Conservation (phyloP, 1,140 invertebrate species). For the Hyphantria cunea region DNA sequence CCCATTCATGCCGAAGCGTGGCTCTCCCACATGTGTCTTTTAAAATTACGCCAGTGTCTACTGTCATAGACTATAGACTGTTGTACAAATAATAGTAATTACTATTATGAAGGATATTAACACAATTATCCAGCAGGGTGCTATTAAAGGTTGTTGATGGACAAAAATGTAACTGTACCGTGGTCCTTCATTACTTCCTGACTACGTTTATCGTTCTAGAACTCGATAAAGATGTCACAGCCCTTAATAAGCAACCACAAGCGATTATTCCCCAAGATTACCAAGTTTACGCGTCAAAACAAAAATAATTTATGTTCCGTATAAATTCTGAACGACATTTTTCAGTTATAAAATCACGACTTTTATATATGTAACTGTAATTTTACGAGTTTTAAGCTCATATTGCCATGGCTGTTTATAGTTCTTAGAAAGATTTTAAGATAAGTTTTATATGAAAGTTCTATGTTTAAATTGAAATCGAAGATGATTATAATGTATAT, state of each 20-base stretch:
- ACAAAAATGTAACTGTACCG: neutral
- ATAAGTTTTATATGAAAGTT: neutral
- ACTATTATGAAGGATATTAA: too few relatives aligned
- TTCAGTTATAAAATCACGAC: slow-evolving; percentile 12
- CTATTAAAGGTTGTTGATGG: too few relatives aligned
- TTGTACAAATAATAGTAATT: too few relatives aligned
- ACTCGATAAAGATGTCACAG: slow-evolving; percentile 72
- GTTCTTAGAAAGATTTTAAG: too few relatives aligned
- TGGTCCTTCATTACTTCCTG: slow-evolving; percentile 3
- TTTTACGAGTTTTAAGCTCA: slow-evolving; percentile 9
- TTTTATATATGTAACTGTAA: slow-evolving; percentile 7
- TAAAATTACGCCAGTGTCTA: too few relatives aligned
- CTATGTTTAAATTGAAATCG: neutral
- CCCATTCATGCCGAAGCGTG: too few relatives aligned
- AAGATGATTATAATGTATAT: too few relatives aligned
- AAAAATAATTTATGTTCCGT: slow-evolving; percentile 7
- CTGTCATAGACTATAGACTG: too few relatives aligned
- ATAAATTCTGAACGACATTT: slow-evolving; percentile 19
- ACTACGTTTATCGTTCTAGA: slow-evolving; percentile 15
- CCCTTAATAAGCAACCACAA: slow-evolving; percentile 50
- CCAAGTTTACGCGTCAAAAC: slow-evolving; percentile 50
- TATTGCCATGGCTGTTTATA: too few relatives aligned
- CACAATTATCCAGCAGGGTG: too few relatives aligned
- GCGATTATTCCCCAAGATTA: slow-evolving; percentile 39
- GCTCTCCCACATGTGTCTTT: too few relatives aligned